phyloP scores from a whole-genome alignment of 1,140 invertebrate species.

The Philotrypesis tridentata region DNA sequence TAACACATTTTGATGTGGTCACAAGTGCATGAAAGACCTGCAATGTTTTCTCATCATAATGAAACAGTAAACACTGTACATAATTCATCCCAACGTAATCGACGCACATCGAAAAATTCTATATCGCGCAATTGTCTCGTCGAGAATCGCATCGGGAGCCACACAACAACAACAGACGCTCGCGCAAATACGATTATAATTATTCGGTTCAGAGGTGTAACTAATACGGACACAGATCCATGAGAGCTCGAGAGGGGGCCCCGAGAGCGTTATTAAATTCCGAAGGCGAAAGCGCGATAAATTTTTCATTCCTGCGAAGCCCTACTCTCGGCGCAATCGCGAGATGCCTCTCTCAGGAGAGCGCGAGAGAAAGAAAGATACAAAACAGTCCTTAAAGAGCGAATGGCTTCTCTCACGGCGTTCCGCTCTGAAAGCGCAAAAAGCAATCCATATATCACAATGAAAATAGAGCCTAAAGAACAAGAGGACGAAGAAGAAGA shows the following conservation, averaged over 20 bases:
- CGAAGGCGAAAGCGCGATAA: neutral
- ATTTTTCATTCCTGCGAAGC: neutral
- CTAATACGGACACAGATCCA: neutral
- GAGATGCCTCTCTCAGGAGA: too few species aligned
- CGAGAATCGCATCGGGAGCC: too few species aligned
- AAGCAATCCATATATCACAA: neutral
- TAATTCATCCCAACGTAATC: neutral
- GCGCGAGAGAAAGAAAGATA: too few species aligned
- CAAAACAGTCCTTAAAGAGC: neutral
- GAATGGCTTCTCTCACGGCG: neutral
- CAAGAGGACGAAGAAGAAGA: neutral
- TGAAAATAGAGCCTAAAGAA: neutral
- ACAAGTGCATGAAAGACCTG: too few species aligned
- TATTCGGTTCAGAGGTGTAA: neutral
- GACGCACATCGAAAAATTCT: neutral
- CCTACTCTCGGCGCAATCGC: neutral
- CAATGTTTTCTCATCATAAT: neutral
- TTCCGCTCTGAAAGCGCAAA: slow-evolving; percentile 2
- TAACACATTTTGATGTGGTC: too few species aligned
- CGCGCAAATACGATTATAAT: neutral
- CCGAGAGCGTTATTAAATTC: too few species aligned
- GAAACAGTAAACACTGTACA: neutral
- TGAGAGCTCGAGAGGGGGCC: too few species aligned
- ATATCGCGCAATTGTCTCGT: neutral
- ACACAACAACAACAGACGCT: neutral